These are phyloP conservation scores for Petrocephalus microphthalmus DNA, from an alignment of 2,113 vertebrate species.

Conservation along the genomic window DNA sequence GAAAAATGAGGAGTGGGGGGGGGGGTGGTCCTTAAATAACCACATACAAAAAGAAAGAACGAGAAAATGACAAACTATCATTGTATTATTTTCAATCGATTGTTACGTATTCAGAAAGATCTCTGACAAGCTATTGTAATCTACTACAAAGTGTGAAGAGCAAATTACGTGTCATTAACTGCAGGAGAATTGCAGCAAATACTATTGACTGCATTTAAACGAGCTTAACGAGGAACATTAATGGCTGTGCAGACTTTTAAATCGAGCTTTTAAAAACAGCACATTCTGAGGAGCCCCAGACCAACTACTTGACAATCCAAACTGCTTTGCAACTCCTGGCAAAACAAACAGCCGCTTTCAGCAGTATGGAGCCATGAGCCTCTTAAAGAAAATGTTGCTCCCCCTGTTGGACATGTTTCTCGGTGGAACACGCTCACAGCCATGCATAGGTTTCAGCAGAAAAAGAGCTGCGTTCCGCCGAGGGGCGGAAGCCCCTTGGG, in stretches of 20 bases:
- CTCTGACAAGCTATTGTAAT: neutral
- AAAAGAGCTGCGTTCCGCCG: neutral
- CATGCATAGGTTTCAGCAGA: neutral
- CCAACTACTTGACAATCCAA: neutral
- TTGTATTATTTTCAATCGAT: slow-evolving; percentile 3
- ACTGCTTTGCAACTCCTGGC: neutral
- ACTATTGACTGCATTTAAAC: slow-evolving; percentile 10
- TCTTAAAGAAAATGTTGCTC: neutral
- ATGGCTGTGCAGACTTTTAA: slow-evolving; percentile 34
- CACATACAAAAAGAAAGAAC: slow-evolving; percentile 35
- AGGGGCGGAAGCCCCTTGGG: neutral
- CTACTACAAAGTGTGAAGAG: neutral
- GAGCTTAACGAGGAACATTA: slow-evolving; percentile 14
- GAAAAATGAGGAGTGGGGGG: neutral
- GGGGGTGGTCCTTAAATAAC: slow-evolving; percentile 36
- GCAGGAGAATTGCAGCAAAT: neutral
- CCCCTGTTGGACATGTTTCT: neutral
- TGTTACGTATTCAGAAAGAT: neutral
- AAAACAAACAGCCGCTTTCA: neutral
- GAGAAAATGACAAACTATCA: slow-evolving; percentile 19
- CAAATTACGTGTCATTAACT: slow-evolving; percentile 8
- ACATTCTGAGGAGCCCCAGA: slow-evolving; percentile 38
- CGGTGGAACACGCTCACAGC: neutral
- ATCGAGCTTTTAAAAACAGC: slow-evolving; percentile 26
- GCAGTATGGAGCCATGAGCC: neutral